A percentile compares a stretch with the other conserved stretches of the same genome.
phyloP scores from a whole-genome alignment of 2,797 vertebrate species.

The Spheniscus humboldti region DNA sequence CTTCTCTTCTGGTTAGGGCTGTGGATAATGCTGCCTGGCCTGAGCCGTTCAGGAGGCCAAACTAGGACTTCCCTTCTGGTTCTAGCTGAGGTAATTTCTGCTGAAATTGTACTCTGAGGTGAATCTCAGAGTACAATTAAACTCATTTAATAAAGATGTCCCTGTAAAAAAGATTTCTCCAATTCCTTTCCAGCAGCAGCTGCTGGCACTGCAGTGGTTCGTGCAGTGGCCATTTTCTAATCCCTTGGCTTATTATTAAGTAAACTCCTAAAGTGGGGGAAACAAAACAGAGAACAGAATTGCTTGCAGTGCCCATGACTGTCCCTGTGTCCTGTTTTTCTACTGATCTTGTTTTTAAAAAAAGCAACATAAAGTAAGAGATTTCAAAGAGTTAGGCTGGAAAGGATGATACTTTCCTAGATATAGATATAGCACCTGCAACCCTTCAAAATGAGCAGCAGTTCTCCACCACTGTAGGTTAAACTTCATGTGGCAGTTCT shows the following conservation, averaged over 20 bases:
- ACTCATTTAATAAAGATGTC: neutral
- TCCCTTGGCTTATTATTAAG: neutral
- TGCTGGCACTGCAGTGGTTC: neutral
- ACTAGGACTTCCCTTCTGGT: neutral
- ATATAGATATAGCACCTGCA: neutral
- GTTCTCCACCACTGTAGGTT: neutral
- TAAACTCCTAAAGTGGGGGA: neutral
- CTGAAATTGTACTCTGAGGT: neutral
- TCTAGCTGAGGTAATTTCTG: neutral
- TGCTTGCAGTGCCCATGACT: neutral
- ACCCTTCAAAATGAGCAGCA: neutral
- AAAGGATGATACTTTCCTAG: neutral
- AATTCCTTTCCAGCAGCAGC: neutral
- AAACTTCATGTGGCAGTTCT: neutral
- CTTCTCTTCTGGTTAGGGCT: neutral
- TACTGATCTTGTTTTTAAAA: neutral
- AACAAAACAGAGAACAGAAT: neutral
- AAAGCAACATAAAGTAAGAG: neutral
- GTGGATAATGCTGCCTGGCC: neutral
- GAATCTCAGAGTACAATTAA: neutral
- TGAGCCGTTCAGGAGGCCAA: neutral
- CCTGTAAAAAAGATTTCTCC: neutral
- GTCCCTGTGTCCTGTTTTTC: neutral
- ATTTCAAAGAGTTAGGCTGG: neutral
- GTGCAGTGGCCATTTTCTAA: neutral